Percentiles rank a stretch among this genome's conserved stretches.
Evolutionary conservation across 2,797 vertebrate species (phyloP).

Genomic region (Merluccius polli): DNA sequence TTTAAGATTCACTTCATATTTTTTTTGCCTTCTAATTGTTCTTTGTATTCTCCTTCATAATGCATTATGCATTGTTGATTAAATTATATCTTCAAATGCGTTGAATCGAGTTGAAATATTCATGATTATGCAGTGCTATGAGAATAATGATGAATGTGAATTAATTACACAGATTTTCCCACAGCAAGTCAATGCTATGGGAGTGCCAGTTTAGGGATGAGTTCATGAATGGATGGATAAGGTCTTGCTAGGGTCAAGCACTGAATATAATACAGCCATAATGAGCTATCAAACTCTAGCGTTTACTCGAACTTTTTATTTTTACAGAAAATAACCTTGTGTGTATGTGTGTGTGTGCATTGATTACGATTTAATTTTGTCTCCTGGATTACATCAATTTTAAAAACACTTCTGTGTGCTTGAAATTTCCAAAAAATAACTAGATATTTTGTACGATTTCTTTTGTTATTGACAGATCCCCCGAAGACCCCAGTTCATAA

Average conservation of each 20-base stretch:
- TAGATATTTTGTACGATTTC: background rate
- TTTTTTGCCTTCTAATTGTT: too few relatives aligned
- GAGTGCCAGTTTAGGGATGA: background rate
- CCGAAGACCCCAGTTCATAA: background rate
- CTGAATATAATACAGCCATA: background rate
- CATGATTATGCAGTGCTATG: background rate
- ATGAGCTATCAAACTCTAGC: background rate
- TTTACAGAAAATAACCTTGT: background rate
- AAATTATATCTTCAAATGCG: background rate
- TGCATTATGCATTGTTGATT: background rate
- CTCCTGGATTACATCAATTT: too few relatives aligned
- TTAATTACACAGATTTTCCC: background rate
- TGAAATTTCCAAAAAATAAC: background rate
- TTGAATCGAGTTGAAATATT: background rate
- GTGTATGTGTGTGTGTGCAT: background rate
- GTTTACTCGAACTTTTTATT: too few relatives aligned
- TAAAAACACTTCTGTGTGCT: background rate
- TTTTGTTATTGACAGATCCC: background rate
- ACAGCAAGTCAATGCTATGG: too few relatives aligned
- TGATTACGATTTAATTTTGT: background rate
- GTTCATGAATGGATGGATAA: background rate
- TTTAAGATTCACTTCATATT: too few relatives aligned
- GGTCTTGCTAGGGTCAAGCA: background rate
- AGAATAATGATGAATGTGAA: background rate
- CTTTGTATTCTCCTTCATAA: background rate